Base-by-base conservation (phyloP, 2,113 vertebrate genomes). In the Leptobrachium leishanense region DNA sequence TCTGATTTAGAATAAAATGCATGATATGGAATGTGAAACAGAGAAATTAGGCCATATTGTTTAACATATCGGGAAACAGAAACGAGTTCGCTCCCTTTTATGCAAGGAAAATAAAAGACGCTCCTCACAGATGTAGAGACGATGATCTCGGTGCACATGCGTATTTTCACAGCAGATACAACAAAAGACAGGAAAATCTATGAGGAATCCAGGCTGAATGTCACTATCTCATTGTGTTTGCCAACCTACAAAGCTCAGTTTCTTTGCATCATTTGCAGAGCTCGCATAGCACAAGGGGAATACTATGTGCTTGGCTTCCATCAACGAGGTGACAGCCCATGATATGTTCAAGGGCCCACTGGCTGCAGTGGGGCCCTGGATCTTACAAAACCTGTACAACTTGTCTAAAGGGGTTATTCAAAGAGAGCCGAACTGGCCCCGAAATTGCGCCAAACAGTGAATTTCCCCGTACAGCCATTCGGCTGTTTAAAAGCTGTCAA, bases 61-160 rank as follows among this genome's bases (percentile, higher is more conserved):
- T 74, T 82, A 83, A 72, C 13, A 20, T 68, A 76, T 64, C 76
- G 84, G 20, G 84, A 82, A 84, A 71, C 0, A 1, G 42, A 84
- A 79, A 68, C 44, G 2, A 73, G 12, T 54, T 39, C 31, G 74
- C 68, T 81, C 82, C 40, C 77, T 88, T 88, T 85, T 81, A 86
- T 82, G 79, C 70, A 73, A 70, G 84, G 80, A 71, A 59, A 71
- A 31, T 31, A 83, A 85, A 85, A 59, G 75, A 75, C 50, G 73
- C 64, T 83, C 54, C 79, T 83, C 81, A 77, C 82, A 86, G 77
- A 83, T 15, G 59, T 67, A 57, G 3, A 12, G 50, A 72, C 59
- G 54, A 65, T 73, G 54, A 73, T 66, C 77, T 79, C 31, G 13
- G 46, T 13, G 57, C 43, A 42, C 46, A 42, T 46, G 68, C 15